Base-by-base conservation (phyloP, 2,113 vertebrate species). In the Aphelocoma coerulescens region DNA sequence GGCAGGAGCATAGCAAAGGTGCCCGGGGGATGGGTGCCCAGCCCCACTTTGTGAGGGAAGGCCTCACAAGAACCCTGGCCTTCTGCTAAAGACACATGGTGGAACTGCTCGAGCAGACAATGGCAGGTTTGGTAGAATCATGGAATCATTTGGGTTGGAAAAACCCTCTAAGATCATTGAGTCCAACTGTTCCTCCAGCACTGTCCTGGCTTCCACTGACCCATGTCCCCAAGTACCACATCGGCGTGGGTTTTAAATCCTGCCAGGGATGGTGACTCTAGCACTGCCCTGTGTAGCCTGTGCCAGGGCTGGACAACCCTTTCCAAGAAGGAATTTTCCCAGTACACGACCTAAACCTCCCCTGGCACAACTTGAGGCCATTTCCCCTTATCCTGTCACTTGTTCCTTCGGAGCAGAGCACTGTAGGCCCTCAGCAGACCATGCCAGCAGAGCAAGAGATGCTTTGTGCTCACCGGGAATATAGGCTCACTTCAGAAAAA, bases 1-100 rank as follows among this genome's bases (percentile, higher is more conserved):
- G 46, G 44, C 69, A 61, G 54, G 41, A 44, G 43, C 2, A 3
- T 54, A 39, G 72, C 14, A 28, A 32, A 41, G 59, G 52, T 4
- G 5, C 23, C 3, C 0, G 0, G 39, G 33, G 24, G 37, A 30
- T 0, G 0, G 12, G 54, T 32, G 66, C 26, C 41, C 65, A 71
- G 57, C 4, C 46, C 49, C 14, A 21, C 9, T 46, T 3, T 20
- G n/a, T 18, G 49, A 83, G 24, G 1, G 32, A 67, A 52, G 43
- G 16, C 54, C 35, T 37, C 35, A 37, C 35, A 37, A 37, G 35
- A 48, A 20, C 24, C 44, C 39, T 18, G n/a, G n/a, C 62, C 54
- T 54, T n/a, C 51, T 49, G 69, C 66, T 16, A 9, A 52, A 41
- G 59, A 35, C 21, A 10, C 16, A 1, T 12, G 20, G 57, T 1